These are phyloP conservation scores for Zophobas morio DNA, from an alignment of 1,140 invertebrate genomes.

Conservation along the genomic window DNA sequence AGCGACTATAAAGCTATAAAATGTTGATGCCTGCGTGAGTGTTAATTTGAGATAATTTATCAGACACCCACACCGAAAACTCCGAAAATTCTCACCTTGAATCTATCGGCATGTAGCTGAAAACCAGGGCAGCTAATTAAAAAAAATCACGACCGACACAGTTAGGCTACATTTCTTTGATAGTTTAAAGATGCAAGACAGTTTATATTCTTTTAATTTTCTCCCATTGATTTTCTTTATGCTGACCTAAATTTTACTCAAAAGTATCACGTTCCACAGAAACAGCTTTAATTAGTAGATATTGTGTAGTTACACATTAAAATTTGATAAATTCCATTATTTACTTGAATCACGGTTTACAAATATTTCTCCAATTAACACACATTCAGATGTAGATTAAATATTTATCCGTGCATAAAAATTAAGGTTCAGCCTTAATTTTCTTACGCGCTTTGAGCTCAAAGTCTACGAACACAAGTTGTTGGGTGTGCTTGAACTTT, in stretches of 20 bases:
- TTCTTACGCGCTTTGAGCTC: too few species aligned
- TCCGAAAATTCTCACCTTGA: neutral
- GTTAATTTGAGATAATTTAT: conserved; percentile 1
- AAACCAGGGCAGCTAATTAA: neutral
- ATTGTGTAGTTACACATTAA: too few species aligned
- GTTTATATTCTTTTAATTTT: neutral
- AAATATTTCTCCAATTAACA: too few species aligned
- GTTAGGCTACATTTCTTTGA: neutral
- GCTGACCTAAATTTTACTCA: neutral
- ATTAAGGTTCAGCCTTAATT: too few species aligned
- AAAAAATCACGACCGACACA: neutral
- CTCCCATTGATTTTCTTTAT: neutral
- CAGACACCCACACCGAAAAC: neutral
- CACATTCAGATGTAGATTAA: too few species aligned
- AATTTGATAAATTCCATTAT: too few species aligned
- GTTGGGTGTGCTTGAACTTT: too few species aligned
- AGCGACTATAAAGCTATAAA: neutral
- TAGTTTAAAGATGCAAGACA: neutral
- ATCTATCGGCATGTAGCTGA: neutral
- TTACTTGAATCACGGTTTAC: too few species aligned
- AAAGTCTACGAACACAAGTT: too few species aligned
- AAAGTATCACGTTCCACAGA: neutral
- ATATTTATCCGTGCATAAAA: too few species aligned
- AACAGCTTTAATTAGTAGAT: too few species aligned
- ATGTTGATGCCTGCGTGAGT: neutral